These are phyloP conservation scores for Lithosia quadra DNA, from an alignment of 2,888 invertebrate genomes.

Conservation along the genomic window DNA sequence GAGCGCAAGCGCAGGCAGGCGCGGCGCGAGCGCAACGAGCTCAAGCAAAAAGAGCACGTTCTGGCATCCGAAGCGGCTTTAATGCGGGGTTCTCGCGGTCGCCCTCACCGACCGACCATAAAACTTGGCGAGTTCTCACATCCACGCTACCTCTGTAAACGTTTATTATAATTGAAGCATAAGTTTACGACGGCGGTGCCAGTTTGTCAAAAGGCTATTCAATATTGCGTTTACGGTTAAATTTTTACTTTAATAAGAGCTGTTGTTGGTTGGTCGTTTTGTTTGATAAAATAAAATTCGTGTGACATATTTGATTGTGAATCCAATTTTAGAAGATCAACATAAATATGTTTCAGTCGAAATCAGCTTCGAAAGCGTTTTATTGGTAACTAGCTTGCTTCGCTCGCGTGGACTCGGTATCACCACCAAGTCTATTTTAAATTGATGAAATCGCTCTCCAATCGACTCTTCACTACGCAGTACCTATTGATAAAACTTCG, in stretches of 20 bases:
- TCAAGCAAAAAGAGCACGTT: conserved; percentile 73
- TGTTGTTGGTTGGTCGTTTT: conserved; percentile 28
- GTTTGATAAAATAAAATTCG: conserved; percentile 27
- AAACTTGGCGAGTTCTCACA: conserved; percentile 79
- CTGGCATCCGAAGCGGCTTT: conserved; percentile 67
- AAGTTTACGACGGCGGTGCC: conserved; percentile 77
- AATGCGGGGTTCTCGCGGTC: conserved; percentile 66
- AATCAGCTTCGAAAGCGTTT: neutral
- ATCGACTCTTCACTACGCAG: no score
- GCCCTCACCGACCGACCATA: conserved; percentile 62
- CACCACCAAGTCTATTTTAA: no score
- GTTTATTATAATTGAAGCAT: conserved; percentile 84
- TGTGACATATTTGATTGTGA: conserved; percentile 24
- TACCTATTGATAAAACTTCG: no score
- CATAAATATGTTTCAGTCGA: neutral
- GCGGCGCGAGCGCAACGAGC: conserved; percentile 27
- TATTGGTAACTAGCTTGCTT: neutral
- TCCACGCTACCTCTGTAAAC: conserved; percentile 74
- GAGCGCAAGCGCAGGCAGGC: conserved; percentile 16
- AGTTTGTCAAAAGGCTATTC: conserved; percentile 72
- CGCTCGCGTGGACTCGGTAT: no score
- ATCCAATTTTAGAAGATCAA: conserved; percentile 4
- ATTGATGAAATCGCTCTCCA: no score
- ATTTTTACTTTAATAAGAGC: conserved; percentile 48
- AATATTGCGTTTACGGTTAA: conserved; percentile 59